These are phyloP conservation scores for Microtus pennsylvanicus DNA, from an alignment of 2,113 vertebrate genomes.

Conservation along the genomic window DNA sequence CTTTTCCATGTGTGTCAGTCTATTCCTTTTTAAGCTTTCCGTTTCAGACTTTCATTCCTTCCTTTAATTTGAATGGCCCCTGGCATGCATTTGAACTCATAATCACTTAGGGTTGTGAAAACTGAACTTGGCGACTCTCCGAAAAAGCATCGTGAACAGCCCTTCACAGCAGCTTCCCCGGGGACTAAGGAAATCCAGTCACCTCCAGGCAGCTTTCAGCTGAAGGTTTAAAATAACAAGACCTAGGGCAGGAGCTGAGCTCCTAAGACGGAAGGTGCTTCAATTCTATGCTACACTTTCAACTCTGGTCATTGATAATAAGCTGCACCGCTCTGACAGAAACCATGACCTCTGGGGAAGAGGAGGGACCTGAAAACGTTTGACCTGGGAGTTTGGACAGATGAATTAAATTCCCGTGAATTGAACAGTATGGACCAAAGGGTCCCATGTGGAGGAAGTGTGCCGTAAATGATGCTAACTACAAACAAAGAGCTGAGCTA, in stretches of 20 bases:
- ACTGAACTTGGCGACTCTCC: conserved; percentile 18
- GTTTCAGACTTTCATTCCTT: conserved; percentile 50
- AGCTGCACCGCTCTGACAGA: neutral
- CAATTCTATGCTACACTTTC: neutral
- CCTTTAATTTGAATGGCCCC: conserved; percentile 39
- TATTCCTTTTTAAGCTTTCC: conserved; percentile 38
- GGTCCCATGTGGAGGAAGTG: neutral
- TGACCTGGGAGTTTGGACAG: neutral
- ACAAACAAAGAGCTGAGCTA: neutral
- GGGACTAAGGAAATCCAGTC: conserved; percentile 55
- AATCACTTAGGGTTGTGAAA: conserved; percentile 48
- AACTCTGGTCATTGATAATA: conserved; percentile 27
- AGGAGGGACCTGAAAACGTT: neutral
- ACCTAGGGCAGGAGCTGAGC: neutral
- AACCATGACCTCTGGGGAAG: neutral
- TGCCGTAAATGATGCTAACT: neutral
- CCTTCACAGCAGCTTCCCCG: neutral
- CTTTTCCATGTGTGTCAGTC: neutral
- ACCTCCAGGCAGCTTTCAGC: conserved; percentile 57
- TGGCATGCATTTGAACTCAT: conserved; percentile 27
- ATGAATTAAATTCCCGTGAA: conserved; percentile 35
- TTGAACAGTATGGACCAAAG: neutral
- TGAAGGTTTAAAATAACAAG: conserved; percentile 64
- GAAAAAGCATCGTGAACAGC: conserved; percentile 41
- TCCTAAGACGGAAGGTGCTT: conserved; percentile 36